Percentiles rank a stretch among this genome's conserved stretches.
Conservation (phyloP, 2,888 invertebrate species). For the Eupithecia vulgata region DNA sequence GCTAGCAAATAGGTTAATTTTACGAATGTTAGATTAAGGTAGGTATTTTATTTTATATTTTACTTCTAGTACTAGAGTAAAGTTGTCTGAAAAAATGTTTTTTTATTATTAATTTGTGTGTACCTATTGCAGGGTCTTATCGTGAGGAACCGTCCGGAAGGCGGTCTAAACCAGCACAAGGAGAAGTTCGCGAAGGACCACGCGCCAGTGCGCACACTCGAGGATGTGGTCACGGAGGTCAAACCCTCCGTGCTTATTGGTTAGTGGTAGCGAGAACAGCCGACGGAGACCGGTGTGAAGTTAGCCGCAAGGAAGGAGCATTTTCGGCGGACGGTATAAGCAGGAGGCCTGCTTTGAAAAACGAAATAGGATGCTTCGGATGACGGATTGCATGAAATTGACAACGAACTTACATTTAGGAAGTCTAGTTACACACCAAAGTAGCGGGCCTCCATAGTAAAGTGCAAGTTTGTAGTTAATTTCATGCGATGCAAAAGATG, state of each 20-base stretch:
- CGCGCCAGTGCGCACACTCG: conserved; percentile 89
- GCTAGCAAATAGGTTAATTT: too few relatives aligned
- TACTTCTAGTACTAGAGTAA: too few relatives aligned
- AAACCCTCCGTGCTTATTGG: conserved; percentile 97
- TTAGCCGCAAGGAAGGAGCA: not conserved
- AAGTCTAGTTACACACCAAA: not conserved
- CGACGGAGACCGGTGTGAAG: not conserved
- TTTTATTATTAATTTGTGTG: too few relatives aligned
- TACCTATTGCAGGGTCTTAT: conserved; percentile 87
- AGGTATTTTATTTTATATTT: too few relatives aligned
- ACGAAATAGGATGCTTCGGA: not conserved
- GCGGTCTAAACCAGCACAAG: conserved; percentile 92
- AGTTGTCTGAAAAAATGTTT: too few relatives aligned
- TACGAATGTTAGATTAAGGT: too few relatives aligned
- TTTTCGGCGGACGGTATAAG: not conserved
- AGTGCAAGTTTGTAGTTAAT: not conserved
- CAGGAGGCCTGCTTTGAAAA: not conserved
- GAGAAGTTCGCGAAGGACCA: conserved; percentile 91
- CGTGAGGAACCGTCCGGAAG: conserved; percentile 92
- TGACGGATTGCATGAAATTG: conserved; percentile 1
- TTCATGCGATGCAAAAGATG: not conserved
- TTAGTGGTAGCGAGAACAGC: conserved; percentile 51
- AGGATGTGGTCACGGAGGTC: conserved; percentile 90
- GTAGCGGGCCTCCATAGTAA: not conserved
- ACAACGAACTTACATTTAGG: not conserved